Base-by-base conservation (phyloP, 2,113 vertebrate genomes). In the Balaeniceps rex region DNA sequence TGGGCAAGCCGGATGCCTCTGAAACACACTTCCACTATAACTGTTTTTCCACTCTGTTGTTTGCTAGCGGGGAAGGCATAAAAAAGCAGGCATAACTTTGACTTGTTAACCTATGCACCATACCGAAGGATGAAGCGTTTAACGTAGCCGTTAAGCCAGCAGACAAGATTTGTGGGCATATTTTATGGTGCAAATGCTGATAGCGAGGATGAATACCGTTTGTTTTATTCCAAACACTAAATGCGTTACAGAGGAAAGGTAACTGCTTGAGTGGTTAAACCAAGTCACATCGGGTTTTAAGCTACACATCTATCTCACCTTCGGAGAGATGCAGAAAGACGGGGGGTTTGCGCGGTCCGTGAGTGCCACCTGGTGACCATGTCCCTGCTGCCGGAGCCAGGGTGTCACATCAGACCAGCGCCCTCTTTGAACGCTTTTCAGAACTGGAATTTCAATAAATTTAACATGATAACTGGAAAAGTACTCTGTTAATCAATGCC, bases 311-410 rank as follows among this genome's bases (percentile, higher is more conserved):
- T 12, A 4, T 11, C 40, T 12, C 74, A 7, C 15, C 25, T 14
- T 6, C 5, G n/a, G 42, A 7, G 3, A 7, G 42, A n/a, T 1
- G 23, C 22, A 36, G 64, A 2, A 2, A 5, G 36, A 17, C 2
- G 18, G 34, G 21, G 19, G 18, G 69, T 63, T 69, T 95, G 19
- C 66, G 47, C 42, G 60, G 92, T 97, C 80, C 83, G n/a, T 72
- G 89, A 47, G 69, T 64, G 97, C 96, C 97, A 95, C 78, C 97
- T 97, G 95, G 85, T 95, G 97, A 19, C 81, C 71, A 3, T 47
- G 11, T 7, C 26, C 17, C 63, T 7, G 24, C 36, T 19, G 49
- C 36, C 8, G 65, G 17, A 22, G 54, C 18, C 72, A 12, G 15
- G 2, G 6, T 0, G 31, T 11, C 49, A 10, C 33, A 14, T 36